Evolutionary conservation across 2,888 invertebrate genomes (phyloP), one percentile per base, ranked within the genome.

Genomic region (Ischnus inquisitorius): DNA sequence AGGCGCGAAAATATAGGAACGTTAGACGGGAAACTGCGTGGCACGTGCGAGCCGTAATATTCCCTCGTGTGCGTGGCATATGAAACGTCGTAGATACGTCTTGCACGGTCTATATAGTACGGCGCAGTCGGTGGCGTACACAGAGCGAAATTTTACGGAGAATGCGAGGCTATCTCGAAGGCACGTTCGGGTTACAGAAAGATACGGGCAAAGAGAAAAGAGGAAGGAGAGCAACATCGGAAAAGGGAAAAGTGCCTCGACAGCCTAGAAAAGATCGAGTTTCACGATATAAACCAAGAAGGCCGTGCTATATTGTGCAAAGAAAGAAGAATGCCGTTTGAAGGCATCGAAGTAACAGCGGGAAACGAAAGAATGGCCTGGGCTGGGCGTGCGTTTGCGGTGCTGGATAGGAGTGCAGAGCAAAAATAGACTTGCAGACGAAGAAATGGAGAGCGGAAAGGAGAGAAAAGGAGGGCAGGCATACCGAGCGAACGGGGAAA

Each of bases 31-130:
- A 86, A 85, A 86, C 85, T 88, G 87, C 86, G 86, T 86, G 85
- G 87, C 89, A 89, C 88, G 88, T 89, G 87, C 86, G 85, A 87
- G 84, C 87, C 85, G 88, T 89, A 89, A 90, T 90, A 88, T 89
- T 87, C 87, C 79, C 79, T n/a, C 74, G 85, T 85, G 86, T 86
- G 87, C 82, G 72, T 65, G 81, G 89, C 87, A 89, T 89, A 87
- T 85, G 86, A 85, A 90, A 88, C 85, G 69, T 84, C 16, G 51
- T 69, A 64, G 72, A 84, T 82, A 82, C 78, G 67, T 84, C 77
- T 80, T 82, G 75, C 34, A 62, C 46, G 69, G 65, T 75, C 62
- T 39, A 68, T 65, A 81, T 43, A 25, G 46, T 54, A 19, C 25
- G 19, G 46, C 16, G 25, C 28, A 48, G 64, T 43, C 25, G 6